A percentile compares a stretch with the other conserved stretches of the same genome.
phyloP scores from a whole-genome alignment of 2,113 vertebrate species.

The Oophaga pumilio region DNA sequence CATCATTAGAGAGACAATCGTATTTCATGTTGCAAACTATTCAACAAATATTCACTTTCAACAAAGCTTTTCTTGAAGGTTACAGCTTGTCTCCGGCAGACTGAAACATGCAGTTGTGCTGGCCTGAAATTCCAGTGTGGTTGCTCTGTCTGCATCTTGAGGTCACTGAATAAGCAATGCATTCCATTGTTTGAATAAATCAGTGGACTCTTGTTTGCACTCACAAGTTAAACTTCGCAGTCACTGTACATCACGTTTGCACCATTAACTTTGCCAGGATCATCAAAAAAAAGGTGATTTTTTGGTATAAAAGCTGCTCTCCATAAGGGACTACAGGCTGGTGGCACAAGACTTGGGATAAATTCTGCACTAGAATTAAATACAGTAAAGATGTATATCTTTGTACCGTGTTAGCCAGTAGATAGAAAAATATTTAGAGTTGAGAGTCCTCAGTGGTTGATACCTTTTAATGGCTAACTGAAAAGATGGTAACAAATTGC shows the following conservation, averaged over 20 bases:
- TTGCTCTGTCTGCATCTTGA: constrained; percentile 49
- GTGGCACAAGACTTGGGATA: neutral
- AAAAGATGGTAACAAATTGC: too few species aligned
- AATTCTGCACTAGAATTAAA: neutral
- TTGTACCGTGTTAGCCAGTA: too few species aligned
- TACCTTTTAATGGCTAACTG: too few species aligned
- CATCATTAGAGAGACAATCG: constrained; percentile 10
- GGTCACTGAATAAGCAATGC: constrained; percentile 57
- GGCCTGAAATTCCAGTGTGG: constrained; percentile 54
- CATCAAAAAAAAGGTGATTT: neutral
- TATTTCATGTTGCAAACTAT: constrained; percentile 26
- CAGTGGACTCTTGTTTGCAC: constrained; percentile 54
- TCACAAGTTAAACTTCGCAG: constrained; percentile 46
- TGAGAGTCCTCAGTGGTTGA: too few species aligned
- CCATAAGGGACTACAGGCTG: neutral
- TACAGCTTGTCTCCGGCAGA: constrained; percentile 46
- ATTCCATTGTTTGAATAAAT: constrained; percentile 57
- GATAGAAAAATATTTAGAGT: too few species aligned
- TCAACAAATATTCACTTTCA: constrained; percentile 32
- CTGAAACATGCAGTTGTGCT: constrained; percentile 45
- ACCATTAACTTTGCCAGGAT: neutral
- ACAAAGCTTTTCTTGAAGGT: constrained; percentile 47
- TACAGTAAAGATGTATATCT: too few species aligned
- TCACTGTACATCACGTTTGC: constrained; percentile 2
- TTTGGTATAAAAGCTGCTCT: neutral